Conservation (phyloP, 2,888 invertebrate genomes). For the Andrena dorsata region DNA sequence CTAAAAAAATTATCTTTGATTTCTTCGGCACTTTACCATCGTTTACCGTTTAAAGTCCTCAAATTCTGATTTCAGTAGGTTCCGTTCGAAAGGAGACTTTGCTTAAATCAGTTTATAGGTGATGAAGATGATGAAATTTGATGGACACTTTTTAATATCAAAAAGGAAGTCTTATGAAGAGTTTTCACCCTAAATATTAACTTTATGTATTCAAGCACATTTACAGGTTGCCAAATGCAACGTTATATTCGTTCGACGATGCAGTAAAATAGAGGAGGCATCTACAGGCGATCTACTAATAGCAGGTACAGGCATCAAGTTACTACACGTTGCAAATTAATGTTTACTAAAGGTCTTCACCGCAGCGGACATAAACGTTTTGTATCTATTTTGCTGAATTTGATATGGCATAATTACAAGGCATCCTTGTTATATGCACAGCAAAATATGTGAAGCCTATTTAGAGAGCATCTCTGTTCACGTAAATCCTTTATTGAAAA, state of each 20-base stretch:
- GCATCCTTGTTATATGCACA: background rate
- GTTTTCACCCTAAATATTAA: no score
- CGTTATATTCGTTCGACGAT: constrained; percentile 1
- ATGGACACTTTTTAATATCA: no score
- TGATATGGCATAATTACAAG: background rate
- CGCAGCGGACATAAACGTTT: constrained; percentile 6
- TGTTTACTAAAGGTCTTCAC: constrained; percentile 29
- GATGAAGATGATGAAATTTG: no score
- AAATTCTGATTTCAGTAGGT: no score
- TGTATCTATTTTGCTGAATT: constrained; percentile 27
- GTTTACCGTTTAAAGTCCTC: no score
- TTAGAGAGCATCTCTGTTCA: constrained; percentile 7
- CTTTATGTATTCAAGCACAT: background rate
- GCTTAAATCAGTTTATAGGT: no score
- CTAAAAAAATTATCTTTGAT: no score
- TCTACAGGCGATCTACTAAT: no score
- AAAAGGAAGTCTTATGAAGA: no score
- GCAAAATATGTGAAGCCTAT: constrained; percentile 3
- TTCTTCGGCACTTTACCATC: no score
- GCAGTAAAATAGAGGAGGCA: constrained; percentile 30
- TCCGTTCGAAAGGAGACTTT: no score
- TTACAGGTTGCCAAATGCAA: background rate
- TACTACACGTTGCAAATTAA: constrained; percentile 34
- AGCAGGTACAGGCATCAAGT: background rate
- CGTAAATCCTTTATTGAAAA: constrained; percentile 2